Base-by-base conservation (phyloP, 2,888 invertebrate genomes). In the Drosophila stalkeri region DNA sequence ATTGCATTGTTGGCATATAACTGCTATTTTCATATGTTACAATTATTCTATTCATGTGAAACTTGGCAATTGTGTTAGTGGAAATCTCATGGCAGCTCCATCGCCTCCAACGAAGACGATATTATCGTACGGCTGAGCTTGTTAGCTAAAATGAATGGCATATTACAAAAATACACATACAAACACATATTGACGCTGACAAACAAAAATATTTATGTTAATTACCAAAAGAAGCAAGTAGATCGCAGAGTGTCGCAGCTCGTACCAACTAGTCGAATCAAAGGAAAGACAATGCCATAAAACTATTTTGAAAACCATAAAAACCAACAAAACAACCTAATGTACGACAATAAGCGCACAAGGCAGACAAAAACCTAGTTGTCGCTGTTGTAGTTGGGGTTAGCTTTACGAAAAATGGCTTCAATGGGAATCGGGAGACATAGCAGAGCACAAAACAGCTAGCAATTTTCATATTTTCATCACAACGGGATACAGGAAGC, bases 401-500 rank as follows among this genome's bases (percentile, higher is more conserved):
- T 61, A 69, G 56, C 49, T 41, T 37, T 23, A 46, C 46, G 33
- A 39, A 18, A 59, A 62, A 64, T 54, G 44, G 33, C 56, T 73
- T 55, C 55, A 51, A 57, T 43, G 59, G 44, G 54, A 18, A 39
- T 47, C 41, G 46, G 23, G 61, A 37, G 14, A 61, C 44, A 55
- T 47, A 43, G 46, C 54, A 64, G 33, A 56, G 52, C 31, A 70
- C 41, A 60, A 55, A 78, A 72, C 49, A 67, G 64, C 72, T 65
- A 75, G 73, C 79, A 71, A 81, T 84, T 82, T 86, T 84, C 72
- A 81, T 86, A 83, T 86, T 86, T 82, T 83, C 77, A 77, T 71
- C 81, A 63, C 69, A 71, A 63, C 64, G 47, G 56, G 65, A 18
- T 56, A 54, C 59, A 57, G 69, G 62, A 86, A 80, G 67, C 63